phyloP scores from a whole-genome alignment of 2,797 vertebrate species.

The Leucoraja ocellata region DNA sequence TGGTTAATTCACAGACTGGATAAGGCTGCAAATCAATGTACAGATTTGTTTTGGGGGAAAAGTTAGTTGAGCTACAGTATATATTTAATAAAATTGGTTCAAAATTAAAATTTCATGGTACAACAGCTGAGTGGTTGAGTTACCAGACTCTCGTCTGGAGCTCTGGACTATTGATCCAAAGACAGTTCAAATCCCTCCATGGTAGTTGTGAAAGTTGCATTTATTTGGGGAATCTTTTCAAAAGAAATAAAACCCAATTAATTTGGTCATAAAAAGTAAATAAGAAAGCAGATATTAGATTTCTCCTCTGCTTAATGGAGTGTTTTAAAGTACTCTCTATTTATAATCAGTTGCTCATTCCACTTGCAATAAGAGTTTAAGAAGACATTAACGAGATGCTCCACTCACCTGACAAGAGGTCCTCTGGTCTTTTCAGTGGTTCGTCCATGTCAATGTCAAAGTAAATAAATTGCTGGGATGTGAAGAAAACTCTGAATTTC shows the following conservation, averaged over 20 bases:
- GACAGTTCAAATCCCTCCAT: too few relatives aligned
- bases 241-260: background rate
- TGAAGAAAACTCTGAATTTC: conserved; percentile 48
- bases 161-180: too few relatives aligned
- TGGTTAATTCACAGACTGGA: background rate
- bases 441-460: conserved; percentile 49
- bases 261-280: background rate
- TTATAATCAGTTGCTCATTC: background rate
- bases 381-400: conserved; percentile 16
- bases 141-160: too few relatives aligned
- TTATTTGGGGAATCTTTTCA: too few relatives aligned
- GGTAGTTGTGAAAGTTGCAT: too few relatives aligned
- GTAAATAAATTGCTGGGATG: conserved; percentile 43
- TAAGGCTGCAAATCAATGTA: conserved; percentile 45
- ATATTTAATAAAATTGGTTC: background rate
- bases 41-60: conserved; percentile 35
- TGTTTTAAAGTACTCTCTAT: background rate
- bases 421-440: conserved; percentile 38
- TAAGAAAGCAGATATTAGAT: background rate
- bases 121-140: too few relatives aligned
- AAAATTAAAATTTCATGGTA: conserved; percentile 42
- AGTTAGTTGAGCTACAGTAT: background rate
- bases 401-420: conserved; percentile 4
- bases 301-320: background rate
- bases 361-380: background rate